These are phyloP conservation scores for Erythrocercus mccallii DNA, from an alignment of 2,113 vertebrate species.

Conservation along the genomic window DNA sequence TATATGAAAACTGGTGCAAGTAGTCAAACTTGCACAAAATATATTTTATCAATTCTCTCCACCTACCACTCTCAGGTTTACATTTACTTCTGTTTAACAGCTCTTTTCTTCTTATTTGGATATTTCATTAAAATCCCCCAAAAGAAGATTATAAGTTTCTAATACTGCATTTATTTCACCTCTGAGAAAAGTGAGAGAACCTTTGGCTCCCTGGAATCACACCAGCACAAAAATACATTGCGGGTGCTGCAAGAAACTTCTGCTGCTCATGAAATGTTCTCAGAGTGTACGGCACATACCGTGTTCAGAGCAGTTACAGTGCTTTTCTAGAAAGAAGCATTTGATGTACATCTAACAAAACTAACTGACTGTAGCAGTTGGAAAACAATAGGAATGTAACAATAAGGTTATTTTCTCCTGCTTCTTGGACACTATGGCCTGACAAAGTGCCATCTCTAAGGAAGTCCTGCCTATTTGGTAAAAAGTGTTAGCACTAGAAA, in stretches of 20 bases:
- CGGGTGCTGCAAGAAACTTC: not conserved
- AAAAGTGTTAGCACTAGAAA: not conserved
- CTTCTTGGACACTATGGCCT: not conserved
- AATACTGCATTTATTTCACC: not conserved
- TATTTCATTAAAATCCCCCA: not conserved
- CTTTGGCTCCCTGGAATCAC: not conserved
- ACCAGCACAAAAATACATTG: not conserved
- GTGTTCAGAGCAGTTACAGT: not conserved
- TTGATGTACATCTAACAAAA: not conserved
- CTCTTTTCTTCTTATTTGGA: not conserved
- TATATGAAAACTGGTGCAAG: not conserved
- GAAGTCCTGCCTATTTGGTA: not conserved
- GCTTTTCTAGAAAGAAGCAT: not conserved
- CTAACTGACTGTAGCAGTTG: not conserved
- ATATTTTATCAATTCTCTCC: not conserved
- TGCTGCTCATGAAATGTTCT: not conserved
- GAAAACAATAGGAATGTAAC: not conserved
- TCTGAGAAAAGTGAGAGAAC: not conserved
- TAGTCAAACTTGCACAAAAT: not conserved
- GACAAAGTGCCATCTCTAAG: not conserved
- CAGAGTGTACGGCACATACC: rapidly evolving
- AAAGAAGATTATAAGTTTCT: not conserved
- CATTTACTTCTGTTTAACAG: not conserved
- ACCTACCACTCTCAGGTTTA: not conserved
- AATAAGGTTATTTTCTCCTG: not conserved